Evolutionary conservation across 2,888 invertebrate genomes (phyloP).

Genomic region (Sminthurinus aureus): DNA sequence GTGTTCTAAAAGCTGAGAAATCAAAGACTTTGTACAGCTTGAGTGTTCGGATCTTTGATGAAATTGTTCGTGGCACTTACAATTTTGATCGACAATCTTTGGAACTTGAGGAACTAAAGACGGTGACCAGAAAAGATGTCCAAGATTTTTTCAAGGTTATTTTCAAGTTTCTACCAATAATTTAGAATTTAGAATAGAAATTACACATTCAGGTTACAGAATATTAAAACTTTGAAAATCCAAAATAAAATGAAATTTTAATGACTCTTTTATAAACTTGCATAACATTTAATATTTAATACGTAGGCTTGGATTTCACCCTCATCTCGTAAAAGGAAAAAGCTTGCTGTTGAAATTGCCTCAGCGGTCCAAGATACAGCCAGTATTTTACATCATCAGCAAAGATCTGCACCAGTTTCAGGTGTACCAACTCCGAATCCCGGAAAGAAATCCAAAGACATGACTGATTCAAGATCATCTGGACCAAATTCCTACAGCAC

Average conservation of each 20-base stretch:
- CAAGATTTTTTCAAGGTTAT: constrained; percentile 24
- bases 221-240: too few species aligned
- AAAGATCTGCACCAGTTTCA: neutral
- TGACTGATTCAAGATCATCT: too few species aligned
- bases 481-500: too few species aligned
- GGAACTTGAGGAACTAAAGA: constrained; percentile 38
- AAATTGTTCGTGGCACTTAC: constrained; percentile 33
- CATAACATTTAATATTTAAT: too few species aligned
- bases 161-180: too few species aligned
- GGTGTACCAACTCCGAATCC: neutral
- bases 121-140: constrained; percentile 25
- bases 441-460: too few species aligned
- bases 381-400: neutral
- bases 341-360: constrained; percentile 22
- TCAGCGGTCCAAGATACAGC: constrained; percentile 16
- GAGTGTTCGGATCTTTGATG: constrained; percentile 24
- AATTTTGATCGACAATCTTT: constrained; percentile 29
- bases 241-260: too few species aligned
- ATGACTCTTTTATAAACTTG: too few species aligned
- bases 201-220: too few species aligned
- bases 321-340: constrained; percentile 6
- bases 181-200: too few species aligned
- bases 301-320: constrained; percentile 27
- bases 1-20: constrained; percentile 30
- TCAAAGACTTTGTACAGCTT: constrained; percentile 26